A percentile compares a stretch with the other conserved stretches of the same genome.
phyloP scores from a whole-genome alignment of 30 jellyfish, hydroid and myxozoan species.

The Cassiopea andromeda region DNA sequence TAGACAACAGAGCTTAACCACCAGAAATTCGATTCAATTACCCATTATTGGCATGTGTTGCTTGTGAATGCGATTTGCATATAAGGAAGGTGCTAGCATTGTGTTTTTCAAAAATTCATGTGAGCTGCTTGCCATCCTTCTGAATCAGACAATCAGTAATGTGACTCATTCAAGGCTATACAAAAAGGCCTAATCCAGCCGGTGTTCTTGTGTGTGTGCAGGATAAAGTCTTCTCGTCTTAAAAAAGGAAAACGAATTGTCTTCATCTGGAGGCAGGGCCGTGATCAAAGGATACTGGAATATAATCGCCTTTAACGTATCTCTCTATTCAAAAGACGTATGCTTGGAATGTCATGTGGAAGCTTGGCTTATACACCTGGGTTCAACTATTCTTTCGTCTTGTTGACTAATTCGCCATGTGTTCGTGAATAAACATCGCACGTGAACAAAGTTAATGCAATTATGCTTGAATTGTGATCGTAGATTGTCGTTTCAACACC shows the following conservation, averaged over 20 bases:
- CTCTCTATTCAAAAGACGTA: slow-evolving; percentile 2
- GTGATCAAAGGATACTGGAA: slow-evolving; percentile 3
- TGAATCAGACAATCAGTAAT: neutral
- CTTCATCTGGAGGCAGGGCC: slow-evolving; percentile 23
- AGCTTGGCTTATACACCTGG: neutral
- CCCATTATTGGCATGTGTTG: neutral
- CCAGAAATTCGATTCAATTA: slow-evolving; percentile 2
- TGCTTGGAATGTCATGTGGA: slow-evolving; percentile 26
- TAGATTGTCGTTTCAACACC: slow-evolving; percentile 20
- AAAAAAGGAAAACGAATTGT: slow-evolving; percentile 16
- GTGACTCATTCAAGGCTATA: slow-evolving; percentile 8
- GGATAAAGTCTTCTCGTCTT: slow-evolving; percentile 22
- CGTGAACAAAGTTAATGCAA: slow-evolving; percentile 47
- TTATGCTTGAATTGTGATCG: slow-evolving; percentile 14
- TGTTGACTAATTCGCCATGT: neutral
- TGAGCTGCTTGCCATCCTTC: neutral
- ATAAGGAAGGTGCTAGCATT: slow-evolving; percentile 4
- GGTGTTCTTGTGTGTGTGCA: neutral
- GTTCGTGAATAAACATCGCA: slow-evolving; percentile 2
- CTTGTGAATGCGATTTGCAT: neutral
- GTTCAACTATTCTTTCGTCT: neutral
- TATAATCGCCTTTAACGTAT: slow-evolving; percentile 27
- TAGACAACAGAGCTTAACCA: neutral
- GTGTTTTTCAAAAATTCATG: neutral
- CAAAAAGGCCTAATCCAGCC: neutral